Percentiles rank a stretch among this genome's conserved stretches.
Conservation (phyloP, 2,113 vertebrate species). For the Chloropsis hardwickii region DNA sequence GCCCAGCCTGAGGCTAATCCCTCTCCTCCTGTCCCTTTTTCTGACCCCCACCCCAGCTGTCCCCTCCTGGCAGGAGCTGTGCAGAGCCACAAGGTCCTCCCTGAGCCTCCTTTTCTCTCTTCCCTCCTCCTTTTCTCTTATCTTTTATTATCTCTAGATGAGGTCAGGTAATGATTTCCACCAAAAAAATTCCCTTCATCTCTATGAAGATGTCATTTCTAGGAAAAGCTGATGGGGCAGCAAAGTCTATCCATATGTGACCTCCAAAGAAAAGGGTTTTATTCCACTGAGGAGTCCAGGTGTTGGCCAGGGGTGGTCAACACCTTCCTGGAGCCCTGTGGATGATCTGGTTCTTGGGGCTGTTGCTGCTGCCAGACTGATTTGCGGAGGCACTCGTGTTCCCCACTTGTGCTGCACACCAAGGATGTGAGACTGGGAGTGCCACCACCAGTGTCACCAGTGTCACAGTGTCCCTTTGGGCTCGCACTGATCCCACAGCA, state of each 20-base stretch:
- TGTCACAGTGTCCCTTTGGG: rapidly evolving
- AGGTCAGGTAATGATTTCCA: neutral
- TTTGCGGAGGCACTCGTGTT: rapidly evolving
- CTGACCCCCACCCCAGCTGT: neutral
- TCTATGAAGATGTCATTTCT: neutral
- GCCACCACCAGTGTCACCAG: rapidly evolving
- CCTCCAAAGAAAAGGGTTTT: neutral
- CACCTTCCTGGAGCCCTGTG: neutral
- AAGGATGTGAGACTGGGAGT: rapidly evolving
- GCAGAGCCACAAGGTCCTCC: neutral
- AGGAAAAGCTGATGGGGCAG: neutral
- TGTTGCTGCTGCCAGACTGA: neutral
- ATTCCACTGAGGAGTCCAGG: neutral
- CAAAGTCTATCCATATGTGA: neutral
- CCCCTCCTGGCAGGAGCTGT: neutral
- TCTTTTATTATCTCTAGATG: neutral
- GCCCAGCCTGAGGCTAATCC: neutral
- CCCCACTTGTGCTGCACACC: rapidly evolving
- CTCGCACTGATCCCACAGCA: neutral
- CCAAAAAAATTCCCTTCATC: neutral
- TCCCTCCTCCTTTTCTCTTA: neutral
- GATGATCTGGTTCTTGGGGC: no score
- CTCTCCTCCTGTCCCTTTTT: neutral
- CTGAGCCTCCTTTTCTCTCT: neutral
- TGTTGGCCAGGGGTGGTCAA: neutral